Base-by-base conservation (phyloP, 2,888 invertebrate genomes). In the Reticulitermes lucifugus region DNA sequence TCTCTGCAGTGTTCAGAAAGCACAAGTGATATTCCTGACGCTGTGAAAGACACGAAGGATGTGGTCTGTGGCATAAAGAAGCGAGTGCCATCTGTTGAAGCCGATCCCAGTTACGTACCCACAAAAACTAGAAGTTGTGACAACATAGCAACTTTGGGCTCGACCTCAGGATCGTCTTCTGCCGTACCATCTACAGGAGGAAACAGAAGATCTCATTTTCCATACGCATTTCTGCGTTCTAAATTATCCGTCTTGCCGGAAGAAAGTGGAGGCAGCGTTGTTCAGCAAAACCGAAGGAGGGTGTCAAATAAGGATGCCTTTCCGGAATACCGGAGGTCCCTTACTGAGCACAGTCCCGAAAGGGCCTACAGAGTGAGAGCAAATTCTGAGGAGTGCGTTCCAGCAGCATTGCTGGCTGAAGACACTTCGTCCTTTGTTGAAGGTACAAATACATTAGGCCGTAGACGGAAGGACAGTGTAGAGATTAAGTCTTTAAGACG, bases 201-300 rank as follows among this genome's bases (percentile, higher is more conserved):
- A 93, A 94, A 88, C 22, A 88, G 86, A 87, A 94, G 94, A 87
- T 94, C 94, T 2, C 95, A 94, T 88, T 96, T 96, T 88, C 96
- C 96, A 0, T 96, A 96, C 89, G 96, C 96, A 5, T 96, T 96
- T 89, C 91, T 96, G 46, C 93, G 96, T 86, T 96, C 96, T 0
- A 95, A 95, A 88, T 91, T 96, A 79, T 95, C 96, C 18, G 96
- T 96, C 77, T 91, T 96, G 87, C 96, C 96, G 2, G 96, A 96
- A 91, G 96, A 96, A 90, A 94, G 94, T 86, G 86, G 88, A 12
- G 86, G 85, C 87, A 91, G 91, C 29, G 91, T 91, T 21, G 93
- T 93, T 88, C 92, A 92, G 89, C 88, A 90, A 71, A 87, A 80
- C n/a, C n/a, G 83, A 25, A 73, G 81, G n/a, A 85, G 75, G 70